A percentile compares a stretch with the other conserved stretches of the same genome.
Evolutionary conservation across 1,140 invertebrate genomes (phyloP).

Genomic region (Linepithema humile): DNA sequence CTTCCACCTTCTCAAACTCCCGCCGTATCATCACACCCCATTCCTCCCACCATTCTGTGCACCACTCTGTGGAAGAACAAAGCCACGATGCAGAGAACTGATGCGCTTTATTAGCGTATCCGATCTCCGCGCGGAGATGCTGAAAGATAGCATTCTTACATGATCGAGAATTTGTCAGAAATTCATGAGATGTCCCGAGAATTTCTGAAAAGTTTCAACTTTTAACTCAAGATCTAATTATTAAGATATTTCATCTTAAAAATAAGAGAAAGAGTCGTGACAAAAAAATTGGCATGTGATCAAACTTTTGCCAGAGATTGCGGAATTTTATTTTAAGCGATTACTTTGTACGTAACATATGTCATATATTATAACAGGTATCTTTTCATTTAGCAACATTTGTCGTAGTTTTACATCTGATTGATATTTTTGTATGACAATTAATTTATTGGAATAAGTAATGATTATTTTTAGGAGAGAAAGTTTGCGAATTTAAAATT

Average conservation of each 20-base stretch:
- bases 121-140: neutral
- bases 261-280: neutral
- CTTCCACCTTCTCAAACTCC: constrained; percentile 19
- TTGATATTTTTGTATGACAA: neutral
- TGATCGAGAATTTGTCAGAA: constrained; percentile 5
- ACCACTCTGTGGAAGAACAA: constrained; percentile 33
- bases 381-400: neutral
- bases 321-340: neutral
- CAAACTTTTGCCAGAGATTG: neutral
- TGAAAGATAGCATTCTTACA: neutral
- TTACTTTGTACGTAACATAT: neutral
- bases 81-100: neutral
- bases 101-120: constrained; percentile 35
- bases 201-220: neutral
- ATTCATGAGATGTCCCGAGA: neutral
- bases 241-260: neutral
- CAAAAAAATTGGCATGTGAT: neutral
- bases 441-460: neutral
- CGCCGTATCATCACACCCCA: constrained; percentile 21
- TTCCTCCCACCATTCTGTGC: neutral
- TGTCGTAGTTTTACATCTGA: neutral
- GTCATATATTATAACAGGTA: neutral
- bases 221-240: constrained; percentile 1
- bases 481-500: neutral
- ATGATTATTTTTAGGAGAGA: neutral